Evolutionary conservation across 2,113 vertebrate species (phyloP).

Genomic region (Hirundichthys speculiger): DNA sequence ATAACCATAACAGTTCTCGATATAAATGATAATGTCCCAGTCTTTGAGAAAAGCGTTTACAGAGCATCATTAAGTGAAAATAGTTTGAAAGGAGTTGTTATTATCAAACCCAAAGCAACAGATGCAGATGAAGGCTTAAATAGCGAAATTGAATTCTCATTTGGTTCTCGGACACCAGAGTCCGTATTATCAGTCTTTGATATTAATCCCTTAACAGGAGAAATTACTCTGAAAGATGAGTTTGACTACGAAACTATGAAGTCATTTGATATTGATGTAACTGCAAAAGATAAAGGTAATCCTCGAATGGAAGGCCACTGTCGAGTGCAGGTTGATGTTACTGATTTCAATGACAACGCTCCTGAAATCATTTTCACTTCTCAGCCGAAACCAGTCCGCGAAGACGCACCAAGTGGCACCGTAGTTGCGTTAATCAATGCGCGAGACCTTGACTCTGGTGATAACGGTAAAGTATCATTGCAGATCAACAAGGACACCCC

Average conservation of each 20-base stretch:
- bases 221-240: conserved; percentile 44
- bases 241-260: not conserved
- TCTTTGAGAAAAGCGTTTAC: conserved; percentile 81
- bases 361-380: conserved; percentile 82
- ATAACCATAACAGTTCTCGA: conserved; percentile 74
- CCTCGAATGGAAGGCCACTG: conserved; percentile 77
- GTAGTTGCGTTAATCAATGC: conserved; percentile 67
- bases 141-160: conserved; percentile 65
- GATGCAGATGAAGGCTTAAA: conserved; percentile 76
- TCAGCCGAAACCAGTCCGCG: conserved; percentile 44
- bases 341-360: conserved; percentile 82
- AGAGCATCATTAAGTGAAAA: conserved; percentile 84
- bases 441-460: conserved; percentile 58
- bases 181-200: conserved; percentile 46
- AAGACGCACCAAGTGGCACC: conserved; percentile 59
- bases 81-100: conserved; percentile 61
- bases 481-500: conserved; percentile 75
- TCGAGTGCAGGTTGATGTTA: conserved; percentile 57
- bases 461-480: conserved; percentile 67
- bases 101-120: conserved; percentile 79
- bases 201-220: conserved; percentile 51
- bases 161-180: conserved; percentile 57
- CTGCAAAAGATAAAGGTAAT: conserved; percentile 69
- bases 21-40: conserved; percentile 87
- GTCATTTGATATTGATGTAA: conserved; percentile 55